A percentile compares a stretch with the other conserved stretches of the same genome.
phyloP scores from a whole-genome alignment of 2,888 invertebrate species.

The Lithophane leautieri region DNA sequence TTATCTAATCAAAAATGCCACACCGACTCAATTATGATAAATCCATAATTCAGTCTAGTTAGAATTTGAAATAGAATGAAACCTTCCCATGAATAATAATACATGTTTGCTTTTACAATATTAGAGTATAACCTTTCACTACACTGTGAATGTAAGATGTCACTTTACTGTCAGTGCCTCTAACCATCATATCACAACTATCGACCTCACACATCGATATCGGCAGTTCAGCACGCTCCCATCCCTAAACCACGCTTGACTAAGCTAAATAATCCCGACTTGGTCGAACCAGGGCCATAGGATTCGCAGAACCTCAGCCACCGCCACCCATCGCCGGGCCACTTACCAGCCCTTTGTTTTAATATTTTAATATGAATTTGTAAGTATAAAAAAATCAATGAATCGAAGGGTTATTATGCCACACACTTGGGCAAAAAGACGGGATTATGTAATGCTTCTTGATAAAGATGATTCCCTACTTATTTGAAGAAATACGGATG shows the following conservation, averaged over 20 bases:
- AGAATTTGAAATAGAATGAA: not conserved
- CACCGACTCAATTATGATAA: not conserved
- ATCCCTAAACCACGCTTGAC: slow-evolving; percentile 76
- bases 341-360: slow-evolving; percentile 75
- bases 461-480: not conserved
- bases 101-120: not conserved
- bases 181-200: not conserved
- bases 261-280: slow-evolving; percentile 83
- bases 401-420: slow-evolving; percentile 45
- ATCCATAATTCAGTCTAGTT: not conserved
- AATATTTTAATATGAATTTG: slow-evolving; percentile 68
- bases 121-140: not conserved
- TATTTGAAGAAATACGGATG: not conserved
- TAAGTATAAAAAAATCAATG: slow-evolving; percentile 59
- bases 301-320: slow-evolving; percentile 81
- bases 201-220: slow-evolving; percentile 48
- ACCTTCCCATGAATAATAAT: not conserved
- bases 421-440: slow-evolving; percentile 33
- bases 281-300: slow-evolving; percentile 75
- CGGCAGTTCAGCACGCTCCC: slow-evolving; percentile 11
- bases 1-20: not conserved
- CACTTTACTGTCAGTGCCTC: not conserved
- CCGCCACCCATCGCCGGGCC: slow-evolving; percentile 76
- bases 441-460: not conserved
- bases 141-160: not conserved